Base-by-base conservation (phyloP, 2,113 vertebrate genomes). In the Ahaetulla prasina region DNA sequence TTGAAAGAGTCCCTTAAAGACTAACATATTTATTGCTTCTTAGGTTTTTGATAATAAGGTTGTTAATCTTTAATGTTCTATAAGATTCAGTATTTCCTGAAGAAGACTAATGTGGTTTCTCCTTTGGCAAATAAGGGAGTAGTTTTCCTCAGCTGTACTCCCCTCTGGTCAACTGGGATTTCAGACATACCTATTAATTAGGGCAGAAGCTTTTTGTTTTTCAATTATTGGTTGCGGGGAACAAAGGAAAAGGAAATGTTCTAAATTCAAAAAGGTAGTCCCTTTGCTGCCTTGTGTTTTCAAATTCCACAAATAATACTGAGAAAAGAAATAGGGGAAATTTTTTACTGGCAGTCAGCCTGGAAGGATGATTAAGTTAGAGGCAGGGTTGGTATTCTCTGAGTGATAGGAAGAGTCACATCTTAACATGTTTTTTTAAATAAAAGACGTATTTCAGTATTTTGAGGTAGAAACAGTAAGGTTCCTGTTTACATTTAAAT, bases 311-410 rank as follows among this genome's bases (percentile, higher is more conserved):
- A 30, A 43, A 55, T 63, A 25, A 88, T 47, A 47, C 55, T 49
- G 39, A 0, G 43, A 63, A 91, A 91, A 49, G 74, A 93, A 91
- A 90, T 87, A 89, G 53, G 11, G 80, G 93, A 94, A 45, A 43
- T 12, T 87, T 49, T 49, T 16, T 68, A 22, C 60, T 95, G 87
- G 11, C 89, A 60, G 54, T 25, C 80, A 91, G 94, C 89, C 88
- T 93, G 84, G 74, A 93, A 55, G 92, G 92, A 95, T 94, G 93
- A 91, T 92, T 95, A 88, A 63, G 49, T 55, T 74, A 50, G 88
- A 95, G 92, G 35, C 87, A 63, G 86, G 89, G 60, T 10, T 89
- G 60, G 86, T 52, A 22, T 57, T 54, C 89, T 90, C 87, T 45
- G 49, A 89, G 63, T 52, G 49, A 14, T 27, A 14, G 90, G 53